Conservation (phyloP, 2,797 vertebrate species). For the Takifugu ocellatus region DNA sequence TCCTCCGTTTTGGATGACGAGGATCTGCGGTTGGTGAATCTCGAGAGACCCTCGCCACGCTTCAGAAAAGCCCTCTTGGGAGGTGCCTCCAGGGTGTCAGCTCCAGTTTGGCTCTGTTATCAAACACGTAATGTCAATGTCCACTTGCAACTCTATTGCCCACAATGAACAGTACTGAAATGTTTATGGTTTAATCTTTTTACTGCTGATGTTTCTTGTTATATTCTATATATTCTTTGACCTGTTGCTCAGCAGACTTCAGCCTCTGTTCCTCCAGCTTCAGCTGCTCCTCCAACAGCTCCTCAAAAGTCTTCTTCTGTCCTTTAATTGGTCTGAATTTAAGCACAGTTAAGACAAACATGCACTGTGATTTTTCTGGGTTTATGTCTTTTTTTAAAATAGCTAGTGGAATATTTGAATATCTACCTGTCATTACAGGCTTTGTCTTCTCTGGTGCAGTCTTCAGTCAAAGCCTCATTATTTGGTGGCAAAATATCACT, state of each 20-base stretch:
- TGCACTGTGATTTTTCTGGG: background rate
- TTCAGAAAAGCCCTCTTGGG: conserved; percentile 86
- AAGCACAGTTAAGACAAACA: background rate
- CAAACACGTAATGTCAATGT: background rate
- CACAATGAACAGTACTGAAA: background rate
- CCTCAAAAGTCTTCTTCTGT: conserved; percentile 88
- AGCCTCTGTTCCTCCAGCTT: conserved; percentile 83
- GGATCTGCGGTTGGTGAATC: conserved; percentile 77
- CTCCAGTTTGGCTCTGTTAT: conserved; percentile 37
- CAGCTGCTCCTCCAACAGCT: conserved; percentile 91
- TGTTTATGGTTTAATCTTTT: background rate
- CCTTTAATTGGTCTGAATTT: conserved; percentile 81
- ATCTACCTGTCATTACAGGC: conserved; percentile 62
- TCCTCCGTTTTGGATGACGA: conserved; percentile 46
- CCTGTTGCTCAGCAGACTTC: conserved; percentile 58
- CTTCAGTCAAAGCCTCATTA: background rate
- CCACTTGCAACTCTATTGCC: no score
- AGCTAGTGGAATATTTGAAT: background rate
- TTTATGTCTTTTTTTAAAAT: background rate
- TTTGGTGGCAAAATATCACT: background rate
- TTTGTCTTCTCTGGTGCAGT: conserved; percentile 9
- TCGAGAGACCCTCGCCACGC: conserved; percentile 86
- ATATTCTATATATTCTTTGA: conserved; percentile 21
- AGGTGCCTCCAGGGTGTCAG: conserved; percentile 18
- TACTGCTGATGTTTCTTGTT: background rate